A percentile compares a stretch with the other conserved stretches of the same genome.
phyloP scores from a whole-genome alignment of 2,113 vertebrate species.

The Cacatua alba region DNA sequence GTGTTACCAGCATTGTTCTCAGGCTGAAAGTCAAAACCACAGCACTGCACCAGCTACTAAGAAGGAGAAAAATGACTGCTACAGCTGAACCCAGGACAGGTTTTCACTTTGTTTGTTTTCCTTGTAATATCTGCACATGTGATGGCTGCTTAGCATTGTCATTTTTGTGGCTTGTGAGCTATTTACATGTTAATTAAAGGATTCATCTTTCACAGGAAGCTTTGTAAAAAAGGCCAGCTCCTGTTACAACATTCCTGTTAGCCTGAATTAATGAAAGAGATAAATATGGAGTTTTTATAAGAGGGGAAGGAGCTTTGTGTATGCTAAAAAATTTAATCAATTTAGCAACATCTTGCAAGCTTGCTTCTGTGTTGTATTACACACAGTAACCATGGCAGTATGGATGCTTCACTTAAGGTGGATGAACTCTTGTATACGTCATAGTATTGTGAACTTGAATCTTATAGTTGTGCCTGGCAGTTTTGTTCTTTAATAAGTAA shows the following conservation, averaged over 20 bases:
- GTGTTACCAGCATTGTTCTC: no score
- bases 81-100: no score
- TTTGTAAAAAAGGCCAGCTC: background rate
- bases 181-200: background rate
- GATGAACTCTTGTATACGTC: background rate
- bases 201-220: background rate
- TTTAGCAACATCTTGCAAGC: background rate
- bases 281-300: background rate
- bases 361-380: background rate
- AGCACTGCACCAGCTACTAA: no score
- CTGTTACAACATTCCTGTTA: background rate
- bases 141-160: background rate
- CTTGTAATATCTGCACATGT: background rate
- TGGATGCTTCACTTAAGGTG: background rate
- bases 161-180: background rate
- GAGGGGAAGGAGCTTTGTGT: background rate
- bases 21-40: no score
- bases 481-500: background rate
- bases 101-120: background rate
- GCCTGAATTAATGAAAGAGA: background rate
- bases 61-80: no score
- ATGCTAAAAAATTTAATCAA: background rate
- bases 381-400: background rate
- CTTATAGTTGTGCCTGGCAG: background rate
- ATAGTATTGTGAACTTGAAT: no score